Base-by-base conservation (phyloP, 2,113 vertebrate genomes). In the Periophthalmus modestus region DNA sequence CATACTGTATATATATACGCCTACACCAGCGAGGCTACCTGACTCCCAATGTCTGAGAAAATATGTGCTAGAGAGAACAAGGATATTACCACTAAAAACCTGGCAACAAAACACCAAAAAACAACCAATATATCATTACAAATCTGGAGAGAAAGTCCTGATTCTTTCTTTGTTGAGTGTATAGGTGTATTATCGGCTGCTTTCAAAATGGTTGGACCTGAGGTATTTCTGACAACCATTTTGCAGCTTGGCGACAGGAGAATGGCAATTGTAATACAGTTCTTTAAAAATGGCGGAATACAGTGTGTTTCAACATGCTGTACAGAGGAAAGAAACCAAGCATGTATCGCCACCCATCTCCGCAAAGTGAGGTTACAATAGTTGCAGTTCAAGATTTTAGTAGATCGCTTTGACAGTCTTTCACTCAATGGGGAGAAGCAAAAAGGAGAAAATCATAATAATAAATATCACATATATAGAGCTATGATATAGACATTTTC, bases 111-210 rank as follows among this genome's bases (percentile, higher is more conserved):
- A n/a, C 52, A 78, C 84, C 72, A 82, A 83, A 89, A 87, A 78
- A 82, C 48, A 81, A 73, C 33, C 50, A 55, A 82, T 67, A 76
- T 73, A 65, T 86, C 63, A 79, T 36, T 36, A 81, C 80, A 87
- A 87, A 85, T 80, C 75, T 74, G 84, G 75, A 86, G 89, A 89
- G 90, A 91, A 90, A 87, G 74, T 90, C 92, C 90, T 92, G 91
- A 92, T 90, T 59, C 88, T 78, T 83, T 84, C 78, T 75, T 73
- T 67, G 52, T 43, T 71, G 36, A 59, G 63, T 58, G 74, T 83
- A 74, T 84, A 85, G 69, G 62, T 79, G 83, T 93, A 93, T 90
- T 93, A 92, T 93, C 92, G 93, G 91, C 91, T 93, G 93, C 90
- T 91, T 88, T 84, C 24, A 34, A 87, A 87, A 79, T 87, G 90